Conservation (phyloP, 2,113 vertebrate genomes). For the Melanotaenia duboulayi region DNA sequence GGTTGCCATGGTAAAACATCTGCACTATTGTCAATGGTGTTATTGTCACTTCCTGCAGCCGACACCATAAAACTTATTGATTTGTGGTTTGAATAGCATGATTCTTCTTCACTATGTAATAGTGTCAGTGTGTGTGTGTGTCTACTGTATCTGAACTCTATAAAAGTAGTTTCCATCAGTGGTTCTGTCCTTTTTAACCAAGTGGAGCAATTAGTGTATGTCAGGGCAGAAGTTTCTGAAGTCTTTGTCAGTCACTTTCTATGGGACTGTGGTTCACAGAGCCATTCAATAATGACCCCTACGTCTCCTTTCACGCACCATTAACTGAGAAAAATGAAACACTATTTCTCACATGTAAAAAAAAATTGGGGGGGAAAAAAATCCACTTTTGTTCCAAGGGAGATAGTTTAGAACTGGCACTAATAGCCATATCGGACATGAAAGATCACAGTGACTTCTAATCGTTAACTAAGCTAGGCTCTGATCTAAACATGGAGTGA, state of each 20-base stretch:
- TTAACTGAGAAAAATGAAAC: constrained; percentile 72
- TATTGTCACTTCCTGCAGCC: constrained; percentile 67
- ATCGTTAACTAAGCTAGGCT: constrained; percentile 1
- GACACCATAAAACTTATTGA: constrained; percentile 48
- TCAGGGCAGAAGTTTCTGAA: constrained; percentile 53
- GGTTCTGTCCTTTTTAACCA: constrained; percentile 43
- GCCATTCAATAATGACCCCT: constrained; percentile 63
- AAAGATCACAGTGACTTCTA: constrained; percentile 32
- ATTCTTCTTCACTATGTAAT: constrained; percentile 45
- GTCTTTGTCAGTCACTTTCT: constrained; percentile 66
- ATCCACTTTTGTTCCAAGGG: constrained; percentile 41
- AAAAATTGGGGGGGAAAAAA: constrained; percentile 39
- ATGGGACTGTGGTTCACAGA: constrained; percentile 42
- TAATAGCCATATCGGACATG: constrained; percentile 39
- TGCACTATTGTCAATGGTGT: constrained; percentile 78
- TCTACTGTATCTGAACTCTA: constrained; percentile 42
- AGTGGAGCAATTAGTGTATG: constrained; percentile 55
- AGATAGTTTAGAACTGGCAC: constrained; percentile 11
- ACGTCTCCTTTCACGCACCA: constrained; percentile 70
- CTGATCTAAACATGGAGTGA: background rate
- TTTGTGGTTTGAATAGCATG: constrained; percentile 42
- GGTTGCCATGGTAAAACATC: constrained; percentile 83
- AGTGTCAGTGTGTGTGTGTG: constrained; percentile 17
- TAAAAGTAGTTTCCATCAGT: constrained; percentile 38
- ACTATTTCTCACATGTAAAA: constrained; percentile 40